phyloP scores from a whole-genome alignment of 2,113 vertebrate genomes.

The Coregonus clupeaformis region DNA sequence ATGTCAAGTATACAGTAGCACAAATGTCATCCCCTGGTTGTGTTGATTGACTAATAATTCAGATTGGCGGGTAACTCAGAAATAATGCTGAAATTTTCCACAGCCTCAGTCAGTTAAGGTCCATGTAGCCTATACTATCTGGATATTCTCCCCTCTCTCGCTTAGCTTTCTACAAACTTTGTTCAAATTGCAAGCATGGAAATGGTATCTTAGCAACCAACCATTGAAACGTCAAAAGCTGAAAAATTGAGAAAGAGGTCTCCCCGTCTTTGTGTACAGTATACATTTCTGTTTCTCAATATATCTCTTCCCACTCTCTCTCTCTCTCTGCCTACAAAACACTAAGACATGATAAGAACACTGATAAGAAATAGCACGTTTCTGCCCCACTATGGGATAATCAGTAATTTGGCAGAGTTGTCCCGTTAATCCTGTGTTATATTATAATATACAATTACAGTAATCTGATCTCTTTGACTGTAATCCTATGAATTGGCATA shows the following conservation, averaged over 20 bases:
- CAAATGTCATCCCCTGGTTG: conserved; percentile 45
- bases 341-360: no score
- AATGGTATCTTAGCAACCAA: conserved; percentile 4
- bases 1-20: conserved; percentile 64
- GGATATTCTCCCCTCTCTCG: not conserved
- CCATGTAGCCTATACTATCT: no score
- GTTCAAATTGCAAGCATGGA: conserved; percentile 8
- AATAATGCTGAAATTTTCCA: no score
- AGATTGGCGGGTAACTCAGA: no score
- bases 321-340: not conserved
- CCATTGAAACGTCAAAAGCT: conserved; percentile 19
- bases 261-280: conserved; percentile 3
- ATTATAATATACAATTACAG: conserved; percentile 31
- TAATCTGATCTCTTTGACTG: conserved; percentile 61
- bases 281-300: conserved; percentile 12
- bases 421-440: conserved; percentile 59
- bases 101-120: no score
- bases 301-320: not conserved
- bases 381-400: conserved; percentile 6
- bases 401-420: conserved; percentile 47
- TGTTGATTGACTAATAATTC: no score
- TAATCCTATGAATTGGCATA: conserved; percentile 61
- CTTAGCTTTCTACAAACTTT: not conserved
- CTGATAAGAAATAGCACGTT: not conserved
- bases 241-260: conserved; percentile 15